Conservation (phyloP, 2,888 invertebrate genomes). For the Drosophila testacea region DNA sequence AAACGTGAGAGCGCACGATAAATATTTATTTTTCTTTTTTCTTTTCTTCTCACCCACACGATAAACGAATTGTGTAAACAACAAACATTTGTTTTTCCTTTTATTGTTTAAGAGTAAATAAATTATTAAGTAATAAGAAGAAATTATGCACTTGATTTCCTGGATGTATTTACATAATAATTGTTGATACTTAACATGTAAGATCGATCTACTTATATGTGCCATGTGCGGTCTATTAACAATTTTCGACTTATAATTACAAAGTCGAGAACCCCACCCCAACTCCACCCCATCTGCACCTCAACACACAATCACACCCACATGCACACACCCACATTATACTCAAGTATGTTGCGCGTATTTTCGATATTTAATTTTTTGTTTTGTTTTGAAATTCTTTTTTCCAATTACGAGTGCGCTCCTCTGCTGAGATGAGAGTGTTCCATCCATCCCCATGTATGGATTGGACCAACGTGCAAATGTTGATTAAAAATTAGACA, state of each 20-base stretch:
- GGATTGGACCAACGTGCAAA: constrained; percentile 83
- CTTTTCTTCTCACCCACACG: constrained; percentile 29
- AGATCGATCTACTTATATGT: constrained; percentile 21
- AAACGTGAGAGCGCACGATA: constrained; percentile 71
- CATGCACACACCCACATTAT: constrained; percentile 60
- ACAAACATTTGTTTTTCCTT: constrained; percentile 54
- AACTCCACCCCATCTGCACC: not conserved
- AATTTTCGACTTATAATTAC: constrained; percentile 59
- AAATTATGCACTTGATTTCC: constrained; percentile 7
- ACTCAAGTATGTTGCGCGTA: constrained; percentile 42
- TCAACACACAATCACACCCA: constrained; percentile 36
- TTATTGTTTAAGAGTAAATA: constrained; percentile 48
- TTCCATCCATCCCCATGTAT: constrained; percentile 85
- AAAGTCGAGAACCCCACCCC: constrained; percentile 38
- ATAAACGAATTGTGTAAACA: constrained; percentile 58
- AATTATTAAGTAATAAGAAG: constrained; percentile 8
- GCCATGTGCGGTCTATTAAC: constrained; percentile 65
- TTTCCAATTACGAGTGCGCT: constrained; percentile 68
- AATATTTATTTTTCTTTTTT: constrained; percentile 46
- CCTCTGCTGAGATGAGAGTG: constrained; percentile 68
- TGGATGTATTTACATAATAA: constrained; percentile 22
- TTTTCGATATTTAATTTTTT: constrained; percentile 53
- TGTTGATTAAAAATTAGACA: constrained; percentile 81
- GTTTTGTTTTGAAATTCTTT: constrained; percentile 70
- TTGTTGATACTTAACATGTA: constrained; percentile 19